These are phyloP conservation scores for Notolepis coatsorum DNA, from an alignment of 2,797 vertebrate species.

Conservation along the genomic window DNA sequence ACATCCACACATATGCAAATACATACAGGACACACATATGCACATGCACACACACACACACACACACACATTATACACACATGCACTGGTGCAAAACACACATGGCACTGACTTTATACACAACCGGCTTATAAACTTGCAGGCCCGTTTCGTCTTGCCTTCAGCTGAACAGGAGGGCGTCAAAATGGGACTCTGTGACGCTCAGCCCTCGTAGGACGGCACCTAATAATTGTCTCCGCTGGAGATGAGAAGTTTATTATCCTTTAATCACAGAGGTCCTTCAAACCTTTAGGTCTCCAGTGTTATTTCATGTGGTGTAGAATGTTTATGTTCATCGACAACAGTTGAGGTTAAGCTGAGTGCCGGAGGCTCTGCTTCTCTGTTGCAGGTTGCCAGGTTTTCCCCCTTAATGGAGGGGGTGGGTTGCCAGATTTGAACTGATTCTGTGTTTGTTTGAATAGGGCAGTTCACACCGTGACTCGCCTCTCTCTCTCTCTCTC, in stretches of 20 bases:
- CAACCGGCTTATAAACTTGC: too few species aligned
- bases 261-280: conserved; percentile 57
- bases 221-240: conserved; percentile 42
- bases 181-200: conserved; percentile 38
- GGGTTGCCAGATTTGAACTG: conserved; percentile 43
- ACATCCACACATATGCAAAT: not conserved
- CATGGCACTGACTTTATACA: too few species aligned
- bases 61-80: too few species aligned
- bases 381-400: not conserved
- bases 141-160: too few species aligned
- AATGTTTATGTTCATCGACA: conserved; percentile 52
- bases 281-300: conserved; percentile 22
- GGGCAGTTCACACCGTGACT: conserved; percentile 17
- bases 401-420: not conserved
- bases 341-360: conserved; percentile 31
- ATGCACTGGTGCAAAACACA: too few species aligned
- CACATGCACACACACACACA: not conserved
- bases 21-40: conserved; percentile 9
- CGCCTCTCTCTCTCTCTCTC: too few species aligned
- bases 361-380: conserved; percentile 12
- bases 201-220: conserved; percentile 13
- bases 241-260: conserved; percentile 67
- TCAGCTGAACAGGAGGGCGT: conserved; percentile 41
- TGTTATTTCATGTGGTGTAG: not conserved
- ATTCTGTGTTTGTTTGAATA: conserved; percentile 66